Evolutionary conservation across 2,888 invertebrate species (phyloP).

Genomic region (Agrypnus murinus): DNA sequence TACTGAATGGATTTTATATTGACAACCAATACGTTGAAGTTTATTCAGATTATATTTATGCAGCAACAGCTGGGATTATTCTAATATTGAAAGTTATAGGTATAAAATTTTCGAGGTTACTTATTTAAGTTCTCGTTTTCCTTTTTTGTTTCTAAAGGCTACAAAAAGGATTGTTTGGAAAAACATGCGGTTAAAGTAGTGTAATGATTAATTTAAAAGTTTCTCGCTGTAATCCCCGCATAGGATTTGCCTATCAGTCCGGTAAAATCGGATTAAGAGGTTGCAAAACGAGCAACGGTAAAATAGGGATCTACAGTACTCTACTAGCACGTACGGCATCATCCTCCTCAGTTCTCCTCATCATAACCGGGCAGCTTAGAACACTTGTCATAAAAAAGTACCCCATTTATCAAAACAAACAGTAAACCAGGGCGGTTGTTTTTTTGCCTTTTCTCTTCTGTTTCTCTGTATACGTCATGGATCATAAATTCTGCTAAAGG

Average conservation of each 20-base stretch:
- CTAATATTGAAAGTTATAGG: not conserved
- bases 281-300: constrained; percentile 49
- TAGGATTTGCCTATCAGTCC: constrained; percentile 51
- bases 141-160: not conserved
- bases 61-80: not conserved
- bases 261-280: constrained; percentile 51
- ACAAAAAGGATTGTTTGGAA: too few relatives aligned
- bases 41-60: constrained; percentile 26
- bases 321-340: too few relatives aligned
- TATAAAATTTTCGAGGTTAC: not conserved
- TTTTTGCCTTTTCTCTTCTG: constrained; percentile 50
- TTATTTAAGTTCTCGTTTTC: too few relatives aligned
- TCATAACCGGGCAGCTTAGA: constrained; percentile 50
- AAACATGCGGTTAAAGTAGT: constrained; percentile 34
- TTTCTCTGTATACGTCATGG: constrained; percentile 52
- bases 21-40: constrained; percentile 35
- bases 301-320: constrained; percentile 29
- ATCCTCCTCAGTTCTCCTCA: too few relatives aligned
- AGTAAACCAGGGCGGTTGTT: constrained; percentile 56
- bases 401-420: constrained; percentile 61
- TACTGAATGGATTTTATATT: constrained; percentile 45
- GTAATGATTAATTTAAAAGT: constrained; percentile 51
- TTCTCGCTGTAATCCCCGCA: constrained; percentile 43
- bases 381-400: constrained; percentile 58
- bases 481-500: constrained; percentile 60